These are phyloP conservation scores for Scomber colias DNA, from an alignment of 2,113 vertebrate species.

Conservation along the genomic window DNA sequence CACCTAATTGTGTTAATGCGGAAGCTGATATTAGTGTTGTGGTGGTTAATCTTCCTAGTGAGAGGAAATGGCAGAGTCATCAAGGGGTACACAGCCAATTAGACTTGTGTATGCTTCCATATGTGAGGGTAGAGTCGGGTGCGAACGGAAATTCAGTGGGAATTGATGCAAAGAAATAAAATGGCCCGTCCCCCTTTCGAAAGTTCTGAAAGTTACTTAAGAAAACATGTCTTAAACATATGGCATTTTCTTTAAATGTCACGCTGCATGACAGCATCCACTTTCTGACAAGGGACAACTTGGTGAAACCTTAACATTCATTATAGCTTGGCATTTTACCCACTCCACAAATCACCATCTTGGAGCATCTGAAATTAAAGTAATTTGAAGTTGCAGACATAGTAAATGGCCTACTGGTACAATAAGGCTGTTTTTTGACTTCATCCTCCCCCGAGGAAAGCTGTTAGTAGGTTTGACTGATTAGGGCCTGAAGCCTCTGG, in stretches of 20 bases:
- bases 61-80: constrained; percentile 66
- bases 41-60: constrained; percentile 63
- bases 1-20: constrained; percentile 72
- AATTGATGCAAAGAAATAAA: constrained; percentile 10
- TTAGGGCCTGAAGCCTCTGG: constrained; percentile 47
- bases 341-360: constrained; percentile 46
- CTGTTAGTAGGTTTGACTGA: constrained; percentile 64
- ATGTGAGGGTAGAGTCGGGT: constrained; percentile 31
- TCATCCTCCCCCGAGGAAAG: constrained; percentile 39
- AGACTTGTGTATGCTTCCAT: constrained; percentile 48
- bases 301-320: constrained; percentile 17
- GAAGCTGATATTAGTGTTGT: constrained; percentile 55
- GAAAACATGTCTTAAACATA: constrained; percentile 17
- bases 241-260: constrained; percentile 27
- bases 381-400: constrained; percentile 52
- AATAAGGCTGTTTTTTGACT: constrained; percentile 58
- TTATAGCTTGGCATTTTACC: constrained; percentile 53
- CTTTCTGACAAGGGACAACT: constrained; percentile 33
- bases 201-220: constrained; percentile 15
- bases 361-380: constrained; percentile 55
- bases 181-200: constrained; percentile 4
- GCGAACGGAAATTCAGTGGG: constrained; percentile 2
- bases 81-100: constrained; percentile 72
- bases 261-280: constrained; percentile 5
- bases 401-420: constrained; percentile 41